Percentiles rank a stretch among this genome's conserved stretches.
phyloP scores from a whole-genome alignment of 2,888 invertebrate species.

The Notocelia uddmanniana region DNA sequence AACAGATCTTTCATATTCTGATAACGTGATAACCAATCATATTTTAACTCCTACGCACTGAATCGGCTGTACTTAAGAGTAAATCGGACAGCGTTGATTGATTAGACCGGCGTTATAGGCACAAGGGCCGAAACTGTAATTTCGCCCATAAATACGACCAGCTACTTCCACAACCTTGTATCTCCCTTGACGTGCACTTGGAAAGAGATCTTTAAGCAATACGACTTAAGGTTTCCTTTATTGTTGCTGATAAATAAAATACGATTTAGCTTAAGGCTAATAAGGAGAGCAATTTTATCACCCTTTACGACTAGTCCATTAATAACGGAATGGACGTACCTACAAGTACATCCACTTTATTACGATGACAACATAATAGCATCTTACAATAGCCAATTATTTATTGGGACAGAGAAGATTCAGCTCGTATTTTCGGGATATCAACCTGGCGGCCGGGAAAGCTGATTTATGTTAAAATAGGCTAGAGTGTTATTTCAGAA shows the following conservation, averaged over 20 bases:
- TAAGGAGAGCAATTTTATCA: conserved; percentile 51
- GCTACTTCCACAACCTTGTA: background rate
- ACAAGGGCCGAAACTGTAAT: conserved; percentile 31
- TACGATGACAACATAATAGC: conserved; percentile 33
- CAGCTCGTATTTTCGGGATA: conserved; percentile 6
- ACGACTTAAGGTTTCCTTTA: background rate
- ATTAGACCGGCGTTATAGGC: conserved; percentile 33
- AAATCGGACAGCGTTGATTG: conserved; percentile 37
- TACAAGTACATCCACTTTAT: conserved; percentile 46
- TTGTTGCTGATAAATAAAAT: background rate
- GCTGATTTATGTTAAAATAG: background rate
- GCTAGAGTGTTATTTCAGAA: background rate
- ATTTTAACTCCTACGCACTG: conserved; percentile 9
- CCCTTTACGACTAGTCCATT: conserved; percentile 48
- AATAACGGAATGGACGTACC: conserved; percentile 53
- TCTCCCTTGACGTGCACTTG: background rate
- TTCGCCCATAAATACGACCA: conserved; percentile 30
- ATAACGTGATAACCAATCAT: conserved; percentile 23
- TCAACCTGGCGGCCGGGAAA: background rate
- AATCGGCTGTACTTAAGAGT: conserved; percentile 7
- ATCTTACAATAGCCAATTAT: conserved; percentile 19
- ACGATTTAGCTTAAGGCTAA: background rate
- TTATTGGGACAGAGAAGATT: conserved; percentile 19
- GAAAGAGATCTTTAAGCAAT: background rate
- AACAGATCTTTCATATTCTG: background rate